Evolutionary conservation across 2,888 invertebrate species (phyloP).

Genomic region (Leptothorax acervorum): DNA sequence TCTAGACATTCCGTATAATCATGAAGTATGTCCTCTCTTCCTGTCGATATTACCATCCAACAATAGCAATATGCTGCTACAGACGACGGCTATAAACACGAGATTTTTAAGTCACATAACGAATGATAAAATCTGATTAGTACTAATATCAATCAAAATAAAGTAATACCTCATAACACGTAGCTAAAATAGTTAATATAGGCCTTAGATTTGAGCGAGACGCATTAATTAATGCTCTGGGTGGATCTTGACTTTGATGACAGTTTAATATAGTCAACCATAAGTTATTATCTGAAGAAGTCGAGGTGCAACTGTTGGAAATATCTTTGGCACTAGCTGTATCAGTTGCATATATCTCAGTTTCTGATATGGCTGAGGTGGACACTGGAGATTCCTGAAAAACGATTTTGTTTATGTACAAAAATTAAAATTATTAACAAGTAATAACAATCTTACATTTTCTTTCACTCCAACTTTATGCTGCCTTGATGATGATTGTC

Average conservation of each 20-base stretch:
- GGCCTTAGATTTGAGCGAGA: conserved; percentile 88
- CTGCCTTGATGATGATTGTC: conserved; percentile 80
- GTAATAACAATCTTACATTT: conserved; percentile 54
- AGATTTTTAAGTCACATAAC: not conserved
- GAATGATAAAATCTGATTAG: not conserved
- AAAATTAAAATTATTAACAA: conserved; percentile 7
- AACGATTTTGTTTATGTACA: conserved; percentile 22
- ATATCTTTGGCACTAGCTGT: conserved; percentile 78
- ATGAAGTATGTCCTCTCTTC: conserved; percentile 68
- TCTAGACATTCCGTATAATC: conserved; percentile 78
- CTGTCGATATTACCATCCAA: conserved; percentile 81
- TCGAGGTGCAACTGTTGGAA: conserved; percentile 84
- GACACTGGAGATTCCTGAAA: conserved; percentile 57
- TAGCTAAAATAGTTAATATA: conserved; percentile 89
- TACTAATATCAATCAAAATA: conserved; percentile 3
- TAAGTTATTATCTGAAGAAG: conserved; percentile 86
- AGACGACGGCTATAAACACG: conserved; percentile 78
- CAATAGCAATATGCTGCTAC: conserved; percentile 81
- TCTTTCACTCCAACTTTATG: conserved; percentile 82
- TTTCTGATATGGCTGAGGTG: conserved; percentile 45
- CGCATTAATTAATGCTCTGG: conserved; percentile 88
- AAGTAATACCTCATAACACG: conserved; percentile 89
- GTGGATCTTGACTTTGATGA: conserved; percentile 90
- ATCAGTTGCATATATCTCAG: conserved; percentile 54
- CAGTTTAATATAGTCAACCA: conserved; percentile 89